Conservation (phyloP, 1,140 invertebrate genomes). For the Caenorhabditis latens region DNA sequence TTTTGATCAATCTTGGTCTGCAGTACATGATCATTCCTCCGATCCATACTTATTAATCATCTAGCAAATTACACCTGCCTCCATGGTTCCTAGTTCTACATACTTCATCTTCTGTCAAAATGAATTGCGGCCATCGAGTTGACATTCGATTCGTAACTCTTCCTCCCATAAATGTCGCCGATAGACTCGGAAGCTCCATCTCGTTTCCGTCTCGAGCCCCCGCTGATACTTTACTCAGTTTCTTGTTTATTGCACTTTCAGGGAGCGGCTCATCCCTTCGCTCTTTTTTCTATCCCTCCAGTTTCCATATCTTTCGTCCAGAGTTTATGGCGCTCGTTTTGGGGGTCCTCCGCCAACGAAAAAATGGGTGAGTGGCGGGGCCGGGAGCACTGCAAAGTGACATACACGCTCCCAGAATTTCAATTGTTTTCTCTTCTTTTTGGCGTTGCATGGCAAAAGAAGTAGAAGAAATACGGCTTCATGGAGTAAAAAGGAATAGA, state of each 20-base stretch:
- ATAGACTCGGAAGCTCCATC: too few relatives aligned
- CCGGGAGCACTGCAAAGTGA: constrained; percentile 30
- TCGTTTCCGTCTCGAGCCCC: too few relatives aligned
- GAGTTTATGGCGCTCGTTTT: constrained; percentile 50
- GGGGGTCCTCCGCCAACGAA: neutral
- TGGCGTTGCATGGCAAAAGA: neutral
- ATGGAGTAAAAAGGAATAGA: neutral
- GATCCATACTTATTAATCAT: too few relatives aligned
- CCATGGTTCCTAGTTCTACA: neutral
- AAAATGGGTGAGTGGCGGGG: constrained; percentile 14
- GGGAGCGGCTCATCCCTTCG: neutral
- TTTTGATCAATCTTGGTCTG: too few relatives aligned
- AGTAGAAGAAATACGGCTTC: neutral
- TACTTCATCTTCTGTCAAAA: neutral
- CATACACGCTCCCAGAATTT: constrained; percentile 34
- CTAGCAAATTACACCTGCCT: neutral
- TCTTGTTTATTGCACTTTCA: constrained; percentile 42
- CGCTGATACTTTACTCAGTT: constrained; percentile 8
- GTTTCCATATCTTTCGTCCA: neutral
- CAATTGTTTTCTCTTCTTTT: constrained; percentile 42
- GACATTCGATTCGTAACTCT: constrained; percentile 10
- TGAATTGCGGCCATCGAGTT: neutral
- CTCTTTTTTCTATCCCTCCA: neutral
- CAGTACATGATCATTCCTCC: too few relatives aligned
- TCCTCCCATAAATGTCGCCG: constrained; percentile 1